These are phyloP conservation scores for Ardeotis arabs DNA, from an alignment of 2,113 vertebrate species.

Conservation along the genomic window DNA sequence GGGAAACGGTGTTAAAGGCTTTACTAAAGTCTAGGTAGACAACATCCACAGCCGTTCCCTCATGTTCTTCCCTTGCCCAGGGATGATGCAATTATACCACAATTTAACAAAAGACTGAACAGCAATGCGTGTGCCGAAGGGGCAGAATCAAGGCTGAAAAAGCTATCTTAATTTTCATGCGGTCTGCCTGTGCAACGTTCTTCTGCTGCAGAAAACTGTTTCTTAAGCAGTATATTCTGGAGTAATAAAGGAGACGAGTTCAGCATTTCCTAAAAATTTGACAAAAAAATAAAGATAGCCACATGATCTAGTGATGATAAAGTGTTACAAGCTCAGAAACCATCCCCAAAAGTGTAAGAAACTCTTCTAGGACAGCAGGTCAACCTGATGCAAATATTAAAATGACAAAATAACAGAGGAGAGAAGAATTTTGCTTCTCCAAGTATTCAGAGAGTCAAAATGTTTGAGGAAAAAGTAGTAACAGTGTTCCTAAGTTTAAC, in stretches of 20 bases:
- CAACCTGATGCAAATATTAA: background rate
- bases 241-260: background rate
- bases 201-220: background rate
- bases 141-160: background rate
- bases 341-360: background rate
- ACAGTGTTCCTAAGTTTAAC: background rate
- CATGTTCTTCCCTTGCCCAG: background rate
- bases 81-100: constrained; percentile 10
- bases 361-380: background rate
- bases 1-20: too few species aligned
- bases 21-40: too few species aligned
- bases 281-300: background rate
- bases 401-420: background rate
- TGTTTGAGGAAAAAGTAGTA: background rate
- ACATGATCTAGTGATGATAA: background rate
- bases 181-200: background rate
- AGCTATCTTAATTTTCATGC: background rate
- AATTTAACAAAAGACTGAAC: background rate
- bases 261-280: background rate
- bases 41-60: too few species aligned
- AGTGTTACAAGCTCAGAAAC: background rate
- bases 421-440: background rate
- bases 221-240: background rate
- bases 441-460: background rate
- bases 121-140: background rate